Conservation (phyloP, 2,113 vertebrate species). For the cat (Felis catus) region DNA sequence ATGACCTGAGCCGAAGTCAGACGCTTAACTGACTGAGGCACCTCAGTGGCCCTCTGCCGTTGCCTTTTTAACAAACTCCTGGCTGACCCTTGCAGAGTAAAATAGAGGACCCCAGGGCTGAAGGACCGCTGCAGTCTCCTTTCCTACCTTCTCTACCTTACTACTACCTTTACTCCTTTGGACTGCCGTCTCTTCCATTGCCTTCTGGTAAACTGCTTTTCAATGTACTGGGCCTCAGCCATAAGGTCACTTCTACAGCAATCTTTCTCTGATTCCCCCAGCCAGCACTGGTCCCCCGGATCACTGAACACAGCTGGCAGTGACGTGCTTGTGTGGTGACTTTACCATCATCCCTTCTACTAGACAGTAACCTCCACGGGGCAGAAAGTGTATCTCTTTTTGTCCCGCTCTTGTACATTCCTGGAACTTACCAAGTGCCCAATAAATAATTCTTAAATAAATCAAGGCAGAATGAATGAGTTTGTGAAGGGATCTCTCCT, state of each 20-base stretch:
- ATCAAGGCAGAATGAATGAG: background rate
- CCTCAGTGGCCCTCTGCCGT: too few species aligned
- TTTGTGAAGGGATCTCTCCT: background rate
- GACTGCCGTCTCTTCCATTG: background rate
- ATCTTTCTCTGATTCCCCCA: fast-evolving
- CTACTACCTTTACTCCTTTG: background rate
- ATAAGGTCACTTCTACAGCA: background rate
- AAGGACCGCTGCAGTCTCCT: background rate
- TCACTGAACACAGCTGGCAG: background rate
- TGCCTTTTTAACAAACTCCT: background rate
- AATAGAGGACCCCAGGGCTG: background rate
- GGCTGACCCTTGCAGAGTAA: background rate
- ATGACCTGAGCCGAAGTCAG: too few species aligned
- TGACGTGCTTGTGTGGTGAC: background rate
- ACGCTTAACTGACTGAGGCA: too few species aligned
- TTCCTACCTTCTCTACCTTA: background rate
- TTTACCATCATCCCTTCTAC: background rate
- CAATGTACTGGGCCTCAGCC: background rate
- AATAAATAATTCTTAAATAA: constrained; percentile 28
- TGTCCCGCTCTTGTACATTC: background rate
- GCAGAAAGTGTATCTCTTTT: background rate
- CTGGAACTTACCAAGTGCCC: background rate
- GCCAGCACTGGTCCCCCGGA: fast-evolving
- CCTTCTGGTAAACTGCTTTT: background rate
- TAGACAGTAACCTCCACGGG: background rate